A percentile compares a stretch with the other conserved stretches of the same genome.
These are phyloP conservation scores for Linnaemya vulpina DNA, from an alignment of 2,888 invertebrate species.

Conservation along the genomic window DNA sequence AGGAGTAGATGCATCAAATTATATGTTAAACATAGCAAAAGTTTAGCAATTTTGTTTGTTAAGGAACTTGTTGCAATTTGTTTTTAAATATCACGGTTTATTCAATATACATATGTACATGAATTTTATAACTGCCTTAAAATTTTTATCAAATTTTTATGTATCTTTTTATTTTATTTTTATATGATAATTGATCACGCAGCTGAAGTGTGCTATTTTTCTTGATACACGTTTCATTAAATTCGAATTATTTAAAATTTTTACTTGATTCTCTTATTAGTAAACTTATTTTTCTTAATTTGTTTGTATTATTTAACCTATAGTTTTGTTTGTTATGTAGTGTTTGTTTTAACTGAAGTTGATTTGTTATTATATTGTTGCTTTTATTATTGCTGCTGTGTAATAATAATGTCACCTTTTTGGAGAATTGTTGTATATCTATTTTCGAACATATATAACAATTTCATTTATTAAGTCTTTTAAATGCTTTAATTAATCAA, in stretches of 20 bases:
- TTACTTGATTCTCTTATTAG: neutral
- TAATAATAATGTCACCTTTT: constrained; percentile 34
- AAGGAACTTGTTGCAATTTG: constrained; percentile 50
- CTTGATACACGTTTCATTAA: neutral
- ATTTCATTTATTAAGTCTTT: constrained; percentile 44
- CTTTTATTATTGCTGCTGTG: constrained; percentile 7
- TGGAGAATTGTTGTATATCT: constrained; percentile 30
- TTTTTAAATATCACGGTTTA: constrained; percentile 44
- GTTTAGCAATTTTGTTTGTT: neutral
- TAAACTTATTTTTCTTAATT: constrained; percentile 10
- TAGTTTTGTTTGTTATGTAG: constrained; percentile 7
- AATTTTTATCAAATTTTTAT: neutral
- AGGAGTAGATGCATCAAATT: neutral
- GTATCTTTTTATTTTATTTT: constrained; percentile 15
- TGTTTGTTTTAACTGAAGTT: constrained; percentile 17
- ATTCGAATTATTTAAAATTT: constrained; percentile 17
- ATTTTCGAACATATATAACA: constrained; percentile 13
- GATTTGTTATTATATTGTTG: neutral
- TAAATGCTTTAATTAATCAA: constrained; percentile 43
- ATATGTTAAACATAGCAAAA: neutral
- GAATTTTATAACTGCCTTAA: neutral
- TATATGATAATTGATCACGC: constrained; percentile 40
- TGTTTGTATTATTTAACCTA: neutral
- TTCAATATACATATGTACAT: neutral
- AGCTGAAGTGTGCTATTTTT: constrained; percentile 14